Conservation (phyloP, 2,113 vertebrate genomes). For the Lepus europaeus region DNA sequence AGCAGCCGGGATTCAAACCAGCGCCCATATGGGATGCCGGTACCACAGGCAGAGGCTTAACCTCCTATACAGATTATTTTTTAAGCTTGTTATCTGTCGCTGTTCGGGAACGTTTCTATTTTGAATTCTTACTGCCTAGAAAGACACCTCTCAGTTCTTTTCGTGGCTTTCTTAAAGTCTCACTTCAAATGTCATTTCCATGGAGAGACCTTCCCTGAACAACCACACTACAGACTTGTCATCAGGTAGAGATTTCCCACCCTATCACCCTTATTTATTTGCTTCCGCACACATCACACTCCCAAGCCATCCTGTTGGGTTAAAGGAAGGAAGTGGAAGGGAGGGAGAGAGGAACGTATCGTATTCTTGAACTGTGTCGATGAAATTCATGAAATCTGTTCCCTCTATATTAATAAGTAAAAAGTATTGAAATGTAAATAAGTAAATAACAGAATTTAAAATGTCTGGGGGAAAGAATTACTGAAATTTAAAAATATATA, state of each 20-base stretch:
- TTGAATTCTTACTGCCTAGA: not conserved
- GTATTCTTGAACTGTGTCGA: too few species aligned
- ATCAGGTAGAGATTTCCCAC: not conserved
- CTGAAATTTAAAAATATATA: too few species aligned
- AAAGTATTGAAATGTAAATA: too few species aligned
- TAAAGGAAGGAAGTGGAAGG: too few species aligned
- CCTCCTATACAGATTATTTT: not conserved
- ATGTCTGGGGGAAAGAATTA: too few species aligned
- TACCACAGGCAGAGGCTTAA: too few species aligned
- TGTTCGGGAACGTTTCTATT: not conserved
- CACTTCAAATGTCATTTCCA: conserved; percentile 16
- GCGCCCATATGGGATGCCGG: too few species aligned
- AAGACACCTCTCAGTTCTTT: not conserved
- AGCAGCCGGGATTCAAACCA: too few species aligned
- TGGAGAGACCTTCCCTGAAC: not conserved
- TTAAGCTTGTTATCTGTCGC: not conserved
- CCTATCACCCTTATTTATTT: not conserved
- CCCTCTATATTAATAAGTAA: too few species aligned
- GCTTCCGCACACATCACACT: not conserved
- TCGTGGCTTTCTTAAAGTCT: not conserved
- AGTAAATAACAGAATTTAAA: too few species aligned
- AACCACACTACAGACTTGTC: not conserved
- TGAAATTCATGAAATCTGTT: too few species aligned
- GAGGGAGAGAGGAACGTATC: too few species aligned
- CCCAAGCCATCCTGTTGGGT: not conserved